Conservation (phyloP, 2,113 vertebrate species). For the Sminthopsis crassicaudata region DNA sequence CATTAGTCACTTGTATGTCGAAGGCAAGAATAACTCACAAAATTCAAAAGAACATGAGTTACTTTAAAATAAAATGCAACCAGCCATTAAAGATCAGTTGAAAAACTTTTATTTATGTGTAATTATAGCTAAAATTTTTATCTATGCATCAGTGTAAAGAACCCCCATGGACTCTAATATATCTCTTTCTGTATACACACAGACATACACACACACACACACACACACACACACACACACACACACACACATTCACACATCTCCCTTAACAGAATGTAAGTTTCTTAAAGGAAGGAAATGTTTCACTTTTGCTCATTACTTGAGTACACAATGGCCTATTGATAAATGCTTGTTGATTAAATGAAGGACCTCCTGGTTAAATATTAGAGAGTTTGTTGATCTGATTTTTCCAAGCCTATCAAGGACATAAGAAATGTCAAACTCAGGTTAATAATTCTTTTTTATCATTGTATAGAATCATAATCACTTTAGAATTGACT, state of each 20-base stretch:
- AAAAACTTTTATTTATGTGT: background rate
- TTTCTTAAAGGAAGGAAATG: background rate
- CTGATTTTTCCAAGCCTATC: background rate
- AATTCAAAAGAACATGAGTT: background rate
- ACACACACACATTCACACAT: too few relatives aligned
- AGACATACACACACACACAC: too few relatives aligned
- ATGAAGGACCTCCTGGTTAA: background rate
- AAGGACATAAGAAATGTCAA: background rate
- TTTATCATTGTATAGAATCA: background rate
- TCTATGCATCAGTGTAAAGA: background rate
- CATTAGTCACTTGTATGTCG: background rate
- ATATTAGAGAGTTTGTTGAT: background rate
- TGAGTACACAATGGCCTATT: background rate
- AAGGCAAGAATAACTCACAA: conserved; percentile 15
- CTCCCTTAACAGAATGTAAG: background rate
- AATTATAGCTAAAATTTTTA: background rate
- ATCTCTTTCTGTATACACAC: too few relatives aligned
- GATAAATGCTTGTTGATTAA: background rate
- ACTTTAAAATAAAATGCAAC: conserved; percentile 17
- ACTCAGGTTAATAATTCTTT: background rate
- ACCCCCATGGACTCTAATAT: too few relatives aligned
- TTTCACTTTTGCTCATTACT: background rate
- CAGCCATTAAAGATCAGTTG: background rate
- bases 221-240: too few relatives aligned
- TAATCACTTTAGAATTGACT: background rate